Percentiles rank a stretch among this genome's conserved stretches.
phyloP scores from a whole-genome alignment of 2,113 vertebrate genomes.

The Gavia stellata region DNA sequence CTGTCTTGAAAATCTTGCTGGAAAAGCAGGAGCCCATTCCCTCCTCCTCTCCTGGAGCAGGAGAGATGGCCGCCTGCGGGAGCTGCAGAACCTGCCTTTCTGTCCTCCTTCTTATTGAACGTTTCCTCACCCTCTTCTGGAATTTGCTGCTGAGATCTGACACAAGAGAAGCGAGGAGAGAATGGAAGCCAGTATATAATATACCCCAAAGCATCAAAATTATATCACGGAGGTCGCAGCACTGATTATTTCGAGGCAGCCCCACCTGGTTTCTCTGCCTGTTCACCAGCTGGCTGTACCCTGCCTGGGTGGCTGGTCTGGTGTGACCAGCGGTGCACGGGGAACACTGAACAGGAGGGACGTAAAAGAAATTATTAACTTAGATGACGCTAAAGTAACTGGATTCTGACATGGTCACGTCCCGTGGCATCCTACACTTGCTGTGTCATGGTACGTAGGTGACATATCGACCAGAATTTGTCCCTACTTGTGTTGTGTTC shows the following conservation, averaged over 20 bases:
- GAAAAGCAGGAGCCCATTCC: not conserved
- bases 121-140: not conserved
- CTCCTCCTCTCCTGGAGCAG: not conserved
- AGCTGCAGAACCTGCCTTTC: not conserved
- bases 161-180: not conserved
- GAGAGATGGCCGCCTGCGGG: not conserved
- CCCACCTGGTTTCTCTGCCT: not conserved
- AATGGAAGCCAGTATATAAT: not conserved
- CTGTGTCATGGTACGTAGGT: not conserved
- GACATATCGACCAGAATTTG: not conserved
- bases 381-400: not conserved
- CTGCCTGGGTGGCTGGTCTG: not conserved
- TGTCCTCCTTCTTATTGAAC: not conserved
- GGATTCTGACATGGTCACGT: not conserved
- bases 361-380: not conserved
- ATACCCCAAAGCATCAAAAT: no score
- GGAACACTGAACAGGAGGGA: not conserved
- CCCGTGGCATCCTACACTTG: not conserved
- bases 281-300: fast-evolving
- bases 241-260: not conserved
- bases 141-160: not conserved
- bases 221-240: no score
- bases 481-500: not conserved
- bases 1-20: not conserved
- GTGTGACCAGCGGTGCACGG: not conserved